Evolutionary conservation across 2,113 vertebrate genomes (phyloP).

Genomic region (Phalacrocorax brasilianus): DNA sequence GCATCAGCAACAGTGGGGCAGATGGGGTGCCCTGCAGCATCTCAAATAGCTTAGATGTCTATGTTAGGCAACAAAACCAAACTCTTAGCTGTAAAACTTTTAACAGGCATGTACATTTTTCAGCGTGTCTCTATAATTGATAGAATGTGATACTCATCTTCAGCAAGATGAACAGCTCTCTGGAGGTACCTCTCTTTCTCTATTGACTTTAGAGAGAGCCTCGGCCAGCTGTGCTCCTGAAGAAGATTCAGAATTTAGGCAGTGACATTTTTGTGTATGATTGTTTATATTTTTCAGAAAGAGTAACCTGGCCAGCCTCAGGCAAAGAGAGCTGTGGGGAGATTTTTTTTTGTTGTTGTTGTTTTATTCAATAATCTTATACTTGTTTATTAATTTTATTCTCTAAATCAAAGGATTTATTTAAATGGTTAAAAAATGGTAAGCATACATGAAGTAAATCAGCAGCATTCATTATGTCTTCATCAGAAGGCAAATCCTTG

Average conservation of each 20-base stretch:
- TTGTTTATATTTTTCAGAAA: neutral
- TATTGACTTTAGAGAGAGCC: neutral
- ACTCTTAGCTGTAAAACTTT: neutral
- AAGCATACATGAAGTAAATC: neutral
- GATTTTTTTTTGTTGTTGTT: no score
- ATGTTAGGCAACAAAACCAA: neutral
- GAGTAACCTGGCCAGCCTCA: neutral
- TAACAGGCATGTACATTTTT: neutral
- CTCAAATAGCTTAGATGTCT: neutral
- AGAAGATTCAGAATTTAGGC: neutral
- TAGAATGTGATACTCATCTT: neutral
- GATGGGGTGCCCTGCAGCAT: neutral
- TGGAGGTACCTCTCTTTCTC: neutral
- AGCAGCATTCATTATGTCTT: neutral
- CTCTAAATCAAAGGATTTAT: neutral
- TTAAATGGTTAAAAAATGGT: neutral
- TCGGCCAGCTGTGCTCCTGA: neutral
- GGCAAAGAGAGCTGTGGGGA: neutral
- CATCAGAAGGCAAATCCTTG: neutral
- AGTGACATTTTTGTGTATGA: neutral
- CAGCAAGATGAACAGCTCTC: neutral
- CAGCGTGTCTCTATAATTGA: neutral
- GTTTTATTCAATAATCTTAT: neutral
- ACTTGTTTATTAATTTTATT: neutral
- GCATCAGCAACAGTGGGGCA: neutral